Evolutionary conservation across 2,888 invertebrate species (phyloP), one percentile per base, ranked within the genome.

Genomic region (Cancer borealis): DNA sequence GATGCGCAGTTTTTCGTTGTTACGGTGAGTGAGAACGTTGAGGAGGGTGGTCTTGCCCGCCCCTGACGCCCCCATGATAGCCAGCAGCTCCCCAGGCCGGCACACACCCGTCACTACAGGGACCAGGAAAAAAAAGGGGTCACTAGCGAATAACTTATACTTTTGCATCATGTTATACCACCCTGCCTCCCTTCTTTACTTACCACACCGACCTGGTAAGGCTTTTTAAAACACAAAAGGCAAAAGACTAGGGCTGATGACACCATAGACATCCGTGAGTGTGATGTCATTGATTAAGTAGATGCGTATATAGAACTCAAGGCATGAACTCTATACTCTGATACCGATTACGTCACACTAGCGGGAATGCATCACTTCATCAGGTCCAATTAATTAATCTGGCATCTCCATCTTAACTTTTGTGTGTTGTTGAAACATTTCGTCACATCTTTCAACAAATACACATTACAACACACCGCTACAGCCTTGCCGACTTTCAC

Each of bases 61-160:
- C 0, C 97, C 97, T 96, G 97, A 97, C 95, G 96, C 96, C 0
- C 99, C 99, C 97, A 99, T 98, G 90, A 99, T 98, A 1, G 98
- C 98, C 90, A 99, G 97, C 47, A 99, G 97, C 96, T 99, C 98
- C 0, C 98, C 98, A 0, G 98, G 98, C 96, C 98, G 97, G 0
- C 98, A 98, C 0, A 98, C 97, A 0, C 99, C 99, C 96, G 97
- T 98, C 10, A 98, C 98, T 95, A 92, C 14, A 21, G 26, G 66
- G 4, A 14, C 0, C 1, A 60, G 17, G 21, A 10, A 21, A 21
- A 3, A 60, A 17, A 60, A 21, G 60, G 60, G 73, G n/a, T 73
- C 73, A 73, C 8, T 26, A n/a, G n/a, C 73, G 5, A 26, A n/a
- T n/a, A 17, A 0, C 66, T n/a, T 26, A 73, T 10, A 26, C 73